Conservation (phyloP, 2,113 vertebrate genomes). For the Dermatemys mawii region DNA sequence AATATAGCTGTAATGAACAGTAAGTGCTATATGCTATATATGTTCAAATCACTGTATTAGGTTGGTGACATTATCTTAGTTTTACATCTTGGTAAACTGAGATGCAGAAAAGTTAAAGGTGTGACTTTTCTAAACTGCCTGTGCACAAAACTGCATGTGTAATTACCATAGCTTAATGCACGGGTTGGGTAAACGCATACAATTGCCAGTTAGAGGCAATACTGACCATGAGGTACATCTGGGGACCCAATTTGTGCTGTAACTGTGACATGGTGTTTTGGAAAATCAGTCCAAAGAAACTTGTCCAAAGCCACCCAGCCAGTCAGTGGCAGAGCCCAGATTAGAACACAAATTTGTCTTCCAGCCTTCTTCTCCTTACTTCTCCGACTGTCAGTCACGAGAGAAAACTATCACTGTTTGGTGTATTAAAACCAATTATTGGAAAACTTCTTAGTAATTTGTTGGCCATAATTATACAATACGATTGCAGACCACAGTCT, state of each 20-base stretch:
- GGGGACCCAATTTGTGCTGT: neutral
- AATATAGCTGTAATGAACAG: neutral
- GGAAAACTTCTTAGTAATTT: neutral
- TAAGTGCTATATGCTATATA: rapidly evolving
- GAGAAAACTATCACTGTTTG: neutral
- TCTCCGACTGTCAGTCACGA: neutral
- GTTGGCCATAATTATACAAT: neutral
- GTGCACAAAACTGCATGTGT: rapidly evolving
- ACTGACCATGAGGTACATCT: neutral
- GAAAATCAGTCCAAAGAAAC: neutral
- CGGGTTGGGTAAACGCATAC: rapidly evolving
- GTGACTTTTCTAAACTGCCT: neutral
- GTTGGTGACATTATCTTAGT: rapidly evolving
- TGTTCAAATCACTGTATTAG: rapidly evolving
- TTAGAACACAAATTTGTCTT: rapidly evolving
- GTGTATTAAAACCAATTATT: neutral
- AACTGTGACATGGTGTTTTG: neutral
- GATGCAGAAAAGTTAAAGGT: neutral
- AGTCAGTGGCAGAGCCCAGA: rapidly evolving
- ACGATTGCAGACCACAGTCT: neutral
- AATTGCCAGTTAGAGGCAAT: rapidly evolving
- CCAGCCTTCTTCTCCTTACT: neutral
- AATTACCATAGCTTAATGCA: rapidly evolving
- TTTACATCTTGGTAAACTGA: rapidly evolving
- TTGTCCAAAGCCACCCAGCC: rapidly evolving